Percentiles rank a stretch among this genome's conserved stretches.
Conservation (phyloP, 1,140 invertebrate genomes). For the Bombus consobrinus region DNA sequence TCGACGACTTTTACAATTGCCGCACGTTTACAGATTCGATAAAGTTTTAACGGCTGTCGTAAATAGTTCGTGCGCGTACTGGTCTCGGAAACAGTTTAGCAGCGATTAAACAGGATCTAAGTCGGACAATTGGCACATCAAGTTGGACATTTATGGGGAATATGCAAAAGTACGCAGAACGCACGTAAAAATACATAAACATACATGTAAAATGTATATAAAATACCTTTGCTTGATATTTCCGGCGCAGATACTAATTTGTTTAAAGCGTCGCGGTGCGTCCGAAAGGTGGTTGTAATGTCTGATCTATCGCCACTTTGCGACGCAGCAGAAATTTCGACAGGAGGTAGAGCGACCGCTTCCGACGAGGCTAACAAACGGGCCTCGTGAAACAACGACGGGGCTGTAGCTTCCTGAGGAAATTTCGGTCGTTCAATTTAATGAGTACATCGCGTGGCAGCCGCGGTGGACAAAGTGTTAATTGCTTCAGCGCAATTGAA, state of each 20-base stretch:
- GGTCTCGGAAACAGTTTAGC: too few relatives aligned
- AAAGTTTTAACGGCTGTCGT: not conserved
- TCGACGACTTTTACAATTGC: not conserved
- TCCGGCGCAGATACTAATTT: too few relatives aligned
- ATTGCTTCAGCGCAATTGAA: conserved; percentile 30
- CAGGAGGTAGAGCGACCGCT: not conserved
- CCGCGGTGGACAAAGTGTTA: conserved; percentile 17
- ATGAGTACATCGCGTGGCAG: conserved; percentile 24
- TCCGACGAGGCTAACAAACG: not conserved
- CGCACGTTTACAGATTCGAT: not conserved
- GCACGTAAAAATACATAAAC: too few relatives aligned
- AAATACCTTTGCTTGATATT: not conserved
- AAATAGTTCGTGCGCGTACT: too few relatives aligned
- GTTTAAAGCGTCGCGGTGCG: too few relatives aligned
- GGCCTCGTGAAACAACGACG: not conserved
- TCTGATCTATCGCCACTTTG: not conserved
- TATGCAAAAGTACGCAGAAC: too few relatives aligned
- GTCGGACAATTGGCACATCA: too few relatives aligned
- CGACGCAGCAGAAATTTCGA: not conserved
- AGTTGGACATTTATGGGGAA: too few relatives aligned
- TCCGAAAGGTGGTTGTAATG: not conserved
- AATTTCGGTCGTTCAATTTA: conserved; percentile 34
- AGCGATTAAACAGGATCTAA: too few relatives aligned
- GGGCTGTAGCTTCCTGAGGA: conserved; percentile 1
- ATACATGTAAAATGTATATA: too few relatives aligned